Conservation (phyloP, 2,888 invertebrate species). For the Elegia similella region DNA sequence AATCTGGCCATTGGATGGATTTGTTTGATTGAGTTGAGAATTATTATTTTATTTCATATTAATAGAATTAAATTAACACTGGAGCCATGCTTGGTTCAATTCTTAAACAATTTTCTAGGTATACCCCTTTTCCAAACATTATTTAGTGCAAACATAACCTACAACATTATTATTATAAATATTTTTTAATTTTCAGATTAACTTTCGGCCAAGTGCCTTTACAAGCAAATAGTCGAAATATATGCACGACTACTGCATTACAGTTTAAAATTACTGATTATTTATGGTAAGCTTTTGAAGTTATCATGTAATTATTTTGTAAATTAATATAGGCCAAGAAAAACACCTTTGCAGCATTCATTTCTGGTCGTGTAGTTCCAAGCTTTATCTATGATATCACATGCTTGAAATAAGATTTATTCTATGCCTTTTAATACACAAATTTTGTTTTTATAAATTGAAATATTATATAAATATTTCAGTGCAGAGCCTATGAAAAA, state of each 20-base stretch:
- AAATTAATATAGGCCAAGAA: too few species aligned
- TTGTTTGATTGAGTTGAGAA: too few species aligned
- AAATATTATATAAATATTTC: slow-evolving; percentile 32
- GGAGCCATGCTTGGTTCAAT: slow-evolving; percentile 53
- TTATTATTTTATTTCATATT: not conserved
- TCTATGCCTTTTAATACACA: not conserved
- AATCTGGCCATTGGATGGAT: too few species aligned
- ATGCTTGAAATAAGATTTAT: too few species aligned
- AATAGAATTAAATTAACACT: not conserved
- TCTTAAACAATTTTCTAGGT: slow-evolving; percentile 65
- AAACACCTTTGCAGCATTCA: too few species aligned
- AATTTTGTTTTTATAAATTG: not conserved
- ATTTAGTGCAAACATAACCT: slow-evolving; percentile 2
- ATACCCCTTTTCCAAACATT: not conserved
- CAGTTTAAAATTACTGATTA: slow-evolving; percentile 67
- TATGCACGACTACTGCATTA: slow-evolving; percentile 49
- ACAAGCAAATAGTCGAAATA: slow-evolving; percentile 44
- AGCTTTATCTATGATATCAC: too few species aligned
- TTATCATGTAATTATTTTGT: not conserved
- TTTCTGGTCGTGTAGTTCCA: too few species aligned
- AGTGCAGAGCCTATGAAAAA: slow-evolving; percentile 95
- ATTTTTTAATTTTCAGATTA: slow-evolving; percentile 44
- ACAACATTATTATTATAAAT: not conserved
- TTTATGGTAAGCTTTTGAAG: slow-evolving; percentile 53
- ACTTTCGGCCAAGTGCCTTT: slow-evolving; percentile 43